Percentiles rank a stretch among this genome's conserved stretches.
Evolutionary conservation across 2,888 invertebrate species (phyloP).

Genomic region (Brenthis ino): DNA sequence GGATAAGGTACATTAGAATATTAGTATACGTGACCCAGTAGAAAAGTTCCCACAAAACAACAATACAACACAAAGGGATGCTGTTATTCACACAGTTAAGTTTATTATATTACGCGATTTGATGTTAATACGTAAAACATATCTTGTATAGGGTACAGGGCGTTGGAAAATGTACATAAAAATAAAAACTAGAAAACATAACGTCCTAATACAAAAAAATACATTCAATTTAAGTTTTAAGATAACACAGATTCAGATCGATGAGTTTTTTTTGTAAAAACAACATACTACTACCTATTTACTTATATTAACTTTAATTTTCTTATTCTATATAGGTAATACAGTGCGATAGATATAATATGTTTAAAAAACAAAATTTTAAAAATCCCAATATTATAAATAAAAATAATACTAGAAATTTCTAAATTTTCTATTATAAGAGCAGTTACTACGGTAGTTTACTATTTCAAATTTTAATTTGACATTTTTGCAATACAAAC

Average conservation of each 20-base stretch:
- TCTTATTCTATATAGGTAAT: too few species aligned
- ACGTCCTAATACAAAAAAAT: too few species aligned
- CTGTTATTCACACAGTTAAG: constrained; percentile 82
- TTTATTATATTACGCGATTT: constrained; percentile 63
- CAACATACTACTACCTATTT: too few species aligned
- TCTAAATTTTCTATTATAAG: not conserved
- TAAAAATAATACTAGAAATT: not conserved
- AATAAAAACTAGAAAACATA: too few species aligned
- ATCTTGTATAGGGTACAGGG: not conserved
- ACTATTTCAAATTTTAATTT: not conserved
- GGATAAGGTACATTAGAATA: constrained; percentile 36
- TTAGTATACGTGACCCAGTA: constrained; percentile 39
- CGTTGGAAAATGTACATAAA: not conserved
- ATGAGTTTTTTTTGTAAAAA: too few species aligned
- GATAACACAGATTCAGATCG: too few species aligned
- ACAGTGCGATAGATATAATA: too few species aligned
- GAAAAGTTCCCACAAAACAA: constrained; percentile 73
- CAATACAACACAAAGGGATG: constrained; percentile 77
- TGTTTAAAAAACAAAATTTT: too few species aligned
- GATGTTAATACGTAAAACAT: constrained; percentile 44
- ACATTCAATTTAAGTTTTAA: too few species aligned
- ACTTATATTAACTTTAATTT: too few species aligned
- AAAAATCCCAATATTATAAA: too few species aligned
- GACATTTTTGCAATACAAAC: not conserved
- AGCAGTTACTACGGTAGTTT: too few species aligned